These are phyloP conservation scores for Pan paniscus DNA, from an alignment of 2,113 vertebrate species.

Conservation along the genomic window DNA sequence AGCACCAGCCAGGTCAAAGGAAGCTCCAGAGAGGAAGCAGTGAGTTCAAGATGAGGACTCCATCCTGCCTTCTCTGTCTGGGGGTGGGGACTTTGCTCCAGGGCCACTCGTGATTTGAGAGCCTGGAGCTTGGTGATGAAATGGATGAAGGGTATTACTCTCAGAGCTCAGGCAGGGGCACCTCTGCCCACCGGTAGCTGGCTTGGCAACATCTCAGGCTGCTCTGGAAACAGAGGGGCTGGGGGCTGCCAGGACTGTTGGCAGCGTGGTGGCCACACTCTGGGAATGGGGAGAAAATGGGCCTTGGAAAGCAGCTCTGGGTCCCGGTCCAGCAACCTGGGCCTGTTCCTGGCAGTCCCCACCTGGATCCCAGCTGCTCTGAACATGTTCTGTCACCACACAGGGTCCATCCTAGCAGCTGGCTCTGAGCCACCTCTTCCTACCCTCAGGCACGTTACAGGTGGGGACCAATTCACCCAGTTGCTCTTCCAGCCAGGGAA, in stretches of 20 bases:
- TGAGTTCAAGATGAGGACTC: neutral
- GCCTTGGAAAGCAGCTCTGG: neutral
- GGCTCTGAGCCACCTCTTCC: neutral
- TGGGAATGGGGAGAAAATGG: neutral
- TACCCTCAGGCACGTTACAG: neutral
- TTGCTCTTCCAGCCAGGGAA: neutral
- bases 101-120: neutral
- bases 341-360: neutral
- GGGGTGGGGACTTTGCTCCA: neutral
- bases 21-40: neutral
- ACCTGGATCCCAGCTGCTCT: constrained; percentile 39
- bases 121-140: neutral
- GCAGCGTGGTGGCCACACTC: neutral
- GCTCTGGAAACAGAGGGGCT: constrained; percentile 16
- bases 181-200: accelerated
- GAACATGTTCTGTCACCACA: neutral
- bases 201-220: neutral
- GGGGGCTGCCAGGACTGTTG: constrained; percentile 36
- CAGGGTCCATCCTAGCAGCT: neutral
- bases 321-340: neutral
- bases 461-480: neutral
- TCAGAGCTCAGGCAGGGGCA: neutral
- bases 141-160: neutral
- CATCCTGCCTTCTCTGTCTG: neutral
- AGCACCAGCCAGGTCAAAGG: neutral